phyloP scores from a whole-genome alignment of 2,888 invertebrate species.

The Eledona agricola region DNA sequence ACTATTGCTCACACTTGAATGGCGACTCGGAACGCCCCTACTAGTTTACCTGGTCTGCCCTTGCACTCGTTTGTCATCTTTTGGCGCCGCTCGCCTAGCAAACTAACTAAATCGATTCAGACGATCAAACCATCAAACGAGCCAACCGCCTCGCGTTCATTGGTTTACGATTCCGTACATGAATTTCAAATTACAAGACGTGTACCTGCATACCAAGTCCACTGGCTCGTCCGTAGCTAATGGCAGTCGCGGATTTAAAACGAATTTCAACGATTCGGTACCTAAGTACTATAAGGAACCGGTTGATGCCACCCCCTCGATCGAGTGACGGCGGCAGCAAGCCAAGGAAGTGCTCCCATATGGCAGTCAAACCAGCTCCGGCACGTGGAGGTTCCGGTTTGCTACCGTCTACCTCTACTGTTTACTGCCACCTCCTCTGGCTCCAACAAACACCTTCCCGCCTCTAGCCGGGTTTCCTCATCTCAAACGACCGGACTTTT shows the following conservation, averaged over 20 bases:
- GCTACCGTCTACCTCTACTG: conserved; percentile 44
- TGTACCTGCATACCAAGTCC: conserved; percentile 36
- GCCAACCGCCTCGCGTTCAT: conserved; percentile 44
- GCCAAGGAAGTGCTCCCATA: conserved; percentile 47
- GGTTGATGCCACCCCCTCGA: conserved; percentile 51
- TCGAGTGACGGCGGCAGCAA: conserved; percentile 37
- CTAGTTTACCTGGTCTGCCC: conserved; percentile 57
- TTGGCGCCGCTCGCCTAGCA: conserved; percentile 48
- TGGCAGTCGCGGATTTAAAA: conserved; percentile 5
- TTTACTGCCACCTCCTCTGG: conserved; percentile 36
- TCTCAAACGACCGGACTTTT: conserved; percentile 43
- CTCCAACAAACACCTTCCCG: conserved; percentile 32
- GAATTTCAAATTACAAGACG: conserved; percentile 49
- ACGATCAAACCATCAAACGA: conserved; percentile 48
- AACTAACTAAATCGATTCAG: neutral
- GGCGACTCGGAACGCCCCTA: conserved; percentile 60
- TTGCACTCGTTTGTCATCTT: conserved; percentile 45
- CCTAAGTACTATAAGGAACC: conserved; percentile 43
- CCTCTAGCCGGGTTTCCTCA: conserved; percentile 35
- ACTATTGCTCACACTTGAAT: conserved; percentile 62
- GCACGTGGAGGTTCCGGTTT: conserved; percentile 56
- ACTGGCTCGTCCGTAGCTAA: conserved; percentile 5
- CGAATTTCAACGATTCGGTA: conserved; percentile 5
- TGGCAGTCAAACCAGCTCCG: conserved; percentile 57
- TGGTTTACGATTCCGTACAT: conserved; percentile 40